Evolutionary conservation across 1,140 invertebrate species (phyloP), one percentile per base, ranked within the genome.

Genomic region (Zaprionus africanus): DNA sequence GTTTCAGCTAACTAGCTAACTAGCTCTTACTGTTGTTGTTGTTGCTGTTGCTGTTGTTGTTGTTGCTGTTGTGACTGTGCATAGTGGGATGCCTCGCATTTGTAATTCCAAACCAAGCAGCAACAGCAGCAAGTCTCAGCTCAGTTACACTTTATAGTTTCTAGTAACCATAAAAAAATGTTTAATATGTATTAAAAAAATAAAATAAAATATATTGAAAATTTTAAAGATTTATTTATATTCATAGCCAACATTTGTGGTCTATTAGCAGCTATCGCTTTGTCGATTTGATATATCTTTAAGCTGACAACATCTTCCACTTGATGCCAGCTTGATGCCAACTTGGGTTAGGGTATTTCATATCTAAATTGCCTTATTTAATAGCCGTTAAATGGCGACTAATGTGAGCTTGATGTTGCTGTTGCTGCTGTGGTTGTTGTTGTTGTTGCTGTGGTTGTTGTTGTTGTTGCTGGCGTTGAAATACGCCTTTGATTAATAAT

Each of bases 401-500:
- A 67, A 77, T 72, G 73, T 73, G 70, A 73, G 58, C 13, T 58
- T 49, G 46, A 31, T 65, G 34, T 38, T 22, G 58, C 17, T 19
- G 67, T 58, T 56, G 28, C 11, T 54, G 56, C 31, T 67, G 64
- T 62, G 19, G 49, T 5, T 41, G 43, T 9, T 38, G 49, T 5
- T n/a, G 43, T 2, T 49, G n/a, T 49, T 19, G 43, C 19, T 46
- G 43, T 24, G 43, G 79, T 64, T 61, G 58, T 6, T 28, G 28
- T 0, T 31, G 7, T 31, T 34, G 31, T 46, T n/a, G 7, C 67
- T 73, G 57, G 68, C 67, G 81, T 73, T 90, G 85, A 90, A 71
- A 84, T 78, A 90, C 75, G 85, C 81, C 85, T 74, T 80, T 77
- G 81, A 90, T 90, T 76, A 81, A 79, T 90, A 88, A 90, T 90